phyloP scores from a whole-genome alignment of 2,113 vertebrate species.

The Zosterops lateralis region DNA sequence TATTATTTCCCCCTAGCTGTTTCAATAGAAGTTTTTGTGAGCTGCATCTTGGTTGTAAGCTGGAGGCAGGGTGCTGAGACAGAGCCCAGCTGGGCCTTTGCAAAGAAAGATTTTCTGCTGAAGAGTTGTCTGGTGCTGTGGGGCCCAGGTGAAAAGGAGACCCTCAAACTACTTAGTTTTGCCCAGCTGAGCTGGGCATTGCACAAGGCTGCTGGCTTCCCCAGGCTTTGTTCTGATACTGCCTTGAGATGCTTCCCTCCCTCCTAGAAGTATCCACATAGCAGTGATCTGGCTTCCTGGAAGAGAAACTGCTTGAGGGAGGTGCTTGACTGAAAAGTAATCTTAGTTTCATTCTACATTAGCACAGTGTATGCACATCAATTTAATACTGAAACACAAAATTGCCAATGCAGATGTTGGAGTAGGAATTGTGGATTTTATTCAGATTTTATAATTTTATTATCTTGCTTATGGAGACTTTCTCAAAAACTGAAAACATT shows the following conservation, averaged over 20 bases:
- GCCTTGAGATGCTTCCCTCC: neutral
- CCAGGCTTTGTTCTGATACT: neutral
- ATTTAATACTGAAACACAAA: neutral
- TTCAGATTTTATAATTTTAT: neutral
- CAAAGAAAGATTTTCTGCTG: neutral
- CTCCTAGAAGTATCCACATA: accelerated
- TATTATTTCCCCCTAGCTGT: neutral
- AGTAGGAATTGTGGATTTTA: neutral
- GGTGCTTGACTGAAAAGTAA: neutral
- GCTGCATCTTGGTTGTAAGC: neutral
- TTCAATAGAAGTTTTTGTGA: neutral
- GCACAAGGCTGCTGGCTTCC: neutral
- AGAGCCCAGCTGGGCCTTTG: too few species aligned
- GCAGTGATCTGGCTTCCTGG: neutral
- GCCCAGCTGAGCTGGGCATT: neutral
- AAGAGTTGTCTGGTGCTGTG: neutral
- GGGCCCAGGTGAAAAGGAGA: neutral
- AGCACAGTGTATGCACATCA: neutral
- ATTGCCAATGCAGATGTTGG: neutral
- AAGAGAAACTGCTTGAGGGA: neutral
- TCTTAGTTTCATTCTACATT: neutral
- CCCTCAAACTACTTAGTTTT: neutral
- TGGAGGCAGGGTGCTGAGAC: neutral
- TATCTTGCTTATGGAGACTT: neutral
- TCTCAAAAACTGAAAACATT: neutral